Conservation (phyloP, 2,888 invertebrate genomes). For the Phaonia tiefii region DNA sequence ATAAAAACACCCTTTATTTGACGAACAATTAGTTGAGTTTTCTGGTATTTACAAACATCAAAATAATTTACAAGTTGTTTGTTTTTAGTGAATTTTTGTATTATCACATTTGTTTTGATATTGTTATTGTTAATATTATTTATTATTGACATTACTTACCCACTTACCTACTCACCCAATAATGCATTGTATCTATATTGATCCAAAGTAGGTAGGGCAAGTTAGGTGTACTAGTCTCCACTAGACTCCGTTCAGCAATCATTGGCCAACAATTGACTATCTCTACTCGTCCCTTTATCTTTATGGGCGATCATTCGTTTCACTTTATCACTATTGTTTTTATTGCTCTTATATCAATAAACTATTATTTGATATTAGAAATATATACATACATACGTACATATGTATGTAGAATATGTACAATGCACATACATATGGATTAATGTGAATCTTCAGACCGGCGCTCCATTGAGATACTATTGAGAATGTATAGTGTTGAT, state of each 20-base stretch:
- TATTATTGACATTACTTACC: not conserved
- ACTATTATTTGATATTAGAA: slow-evolving; percentile 23
- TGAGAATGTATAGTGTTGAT: slow-evolving; percentile 38
- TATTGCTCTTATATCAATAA: slow-evolving; percentile 7
- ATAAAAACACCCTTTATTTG: not conserved
- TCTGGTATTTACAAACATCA: too few species aligned
- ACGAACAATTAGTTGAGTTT: not conserved
- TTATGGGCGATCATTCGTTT: slow-evolving; percentile 42
- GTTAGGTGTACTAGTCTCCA: not conserved
- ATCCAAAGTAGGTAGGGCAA: not conserved
- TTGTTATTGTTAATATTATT: too few species aligned
- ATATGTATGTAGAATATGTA: too few species aligned
- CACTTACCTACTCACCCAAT: too few species aligned
- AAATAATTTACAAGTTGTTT: too few species aligned
- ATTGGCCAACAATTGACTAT: not conserved
- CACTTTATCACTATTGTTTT: slow-evolving; percentile 12
- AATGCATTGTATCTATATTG: not conserved
- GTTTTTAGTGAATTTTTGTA: too few species aligned
- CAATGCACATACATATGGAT: too few species aligned
- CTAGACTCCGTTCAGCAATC: too few species aligned
- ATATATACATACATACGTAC: not conserved
- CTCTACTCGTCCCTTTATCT: slow-evolving; percentile 32
- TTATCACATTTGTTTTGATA: too few species aligned
- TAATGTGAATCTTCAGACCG: slow-evolving; percentile 6
- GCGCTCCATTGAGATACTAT: not conserved